Base-by-base conservation (phyloP, 1,140 invertebrate species). In the Coenobita brevimanus region DNA sequence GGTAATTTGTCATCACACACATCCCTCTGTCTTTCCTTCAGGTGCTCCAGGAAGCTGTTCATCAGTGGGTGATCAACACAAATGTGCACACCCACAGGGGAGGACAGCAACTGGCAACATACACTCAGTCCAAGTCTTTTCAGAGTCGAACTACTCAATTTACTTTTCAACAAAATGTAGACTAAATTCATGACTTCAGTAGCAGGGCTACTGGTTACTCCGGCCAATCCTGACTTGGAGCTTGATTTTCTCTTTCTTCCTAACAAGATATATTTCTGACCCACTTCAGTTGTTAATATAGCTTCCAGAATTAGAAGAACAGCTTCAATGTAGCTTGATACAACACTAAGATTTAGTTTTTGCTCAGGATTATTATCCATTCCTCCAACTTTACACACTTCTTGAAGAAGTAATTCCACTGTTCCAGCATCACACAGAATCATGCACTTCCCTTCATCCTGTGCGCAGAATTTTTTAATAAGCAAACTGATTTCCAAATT, bases 381-480 rank as follows among this genome's bases (percentile, higher is more conserved):
- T 27, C 41, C 43, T 69, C 69, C 84, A 50, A 81, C 13, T 69
- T 10, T 80, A 54, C 62, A 60, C 2, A 57, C 76, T 43, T 80
- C 84, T 57, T 81, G 76, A 21, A 87, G 78, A 33, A 87, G 76
- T 54, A 57, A 41, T 46, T 87, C 84, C 30, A 87, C 84, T 21
- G 71, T 57, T 21, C 84, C 84, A 69, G 84, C 76, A 87, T 87
- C 84, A 73, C 84, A 87, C 21, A 87, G 27, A 41, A 87, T 80
- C 33, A 57, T 80, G 21, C 24, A 71, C 33, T 46, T 87, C 36
- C 69, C 41, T 80, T 87, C 84, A 80, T 87, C 84, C 8, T 57
- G 43, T n/a, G 76, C 67, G 43, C 84, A 87, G 33, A 80, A 87
- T 27, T 50, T 79, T n/a, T 80, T 43, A 17, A 87, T 33, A 10